Percentiles rank a stretch among this genome's conserved stretches.
Evolutionary conservation across 1,140 invertebrate species (phyloP).

Genomic region (Lucilia sericata): DNA sequence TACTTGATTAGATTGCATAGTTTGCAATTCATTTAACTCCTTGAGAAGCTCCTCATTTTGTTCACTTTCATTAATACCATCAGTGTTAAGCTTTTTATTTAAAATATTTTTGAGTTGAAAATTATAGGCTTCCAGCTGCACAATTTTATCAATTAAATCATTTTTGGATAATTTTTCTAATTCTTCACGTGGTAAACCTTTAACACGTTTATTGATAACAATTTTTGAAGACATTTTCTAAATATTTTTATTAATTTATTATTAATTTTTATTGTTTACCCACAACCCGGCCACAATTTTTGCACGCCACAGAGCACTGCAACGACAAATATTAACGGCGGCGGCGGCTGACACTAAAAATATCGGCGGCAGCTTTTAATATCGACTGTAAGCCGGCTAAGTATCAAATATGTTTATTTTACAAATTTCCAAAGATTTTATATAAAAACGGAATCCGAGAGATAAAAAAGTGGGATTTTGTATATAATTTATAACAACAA

Average conservation of each 20-base stretch:
- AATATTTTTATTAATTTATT: slow-evolving; percentile 17
- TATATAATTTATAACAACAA: no score
- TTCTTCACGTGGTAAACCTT: slow-evolving; percentile 51
- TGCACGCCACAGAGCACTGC: no score
- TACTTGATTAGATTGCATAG: not conserved
- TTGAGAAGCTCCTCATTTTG: slow-evolving; percentile 53
- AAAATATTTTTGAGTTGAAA: slow-evolving; percentile 75
- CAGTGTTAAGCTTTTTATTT: slow-evolving; percentile 67
- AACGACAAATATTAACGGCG: no score
- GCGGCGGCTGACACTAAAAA: no score
- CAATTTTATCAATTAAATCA: slow-evolving; percentile 74
- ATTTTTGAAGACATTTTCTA: slow-evolving; percentile 48
- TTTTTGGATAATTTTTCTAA: slow-evolving; percentile 53
- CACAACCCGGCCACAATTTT: not conserved
- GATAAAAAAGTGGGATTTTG: no score
- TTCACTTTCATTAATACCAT: slow-evolving; percentile 47
- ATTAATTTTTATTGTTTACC: slow-evolving; percentile 32
- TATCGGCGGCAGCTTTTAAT: no score
- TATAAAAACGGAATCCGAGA: no score
- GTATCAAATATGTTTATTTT: not conserved
- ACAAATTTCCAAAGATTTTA: no score
- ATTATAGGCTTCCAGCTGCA: slow-evolving; percentile 75
- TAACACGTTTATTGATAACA: slow-evolving; percentile 59
- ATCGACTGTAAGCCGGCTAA: not conserved
- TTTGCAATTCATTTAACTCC: slow-evolving; percentile 50